Base-by-base conservation (phyloP, 2,888 invertebrate species). In the Synergus laeviventris region DNA sequence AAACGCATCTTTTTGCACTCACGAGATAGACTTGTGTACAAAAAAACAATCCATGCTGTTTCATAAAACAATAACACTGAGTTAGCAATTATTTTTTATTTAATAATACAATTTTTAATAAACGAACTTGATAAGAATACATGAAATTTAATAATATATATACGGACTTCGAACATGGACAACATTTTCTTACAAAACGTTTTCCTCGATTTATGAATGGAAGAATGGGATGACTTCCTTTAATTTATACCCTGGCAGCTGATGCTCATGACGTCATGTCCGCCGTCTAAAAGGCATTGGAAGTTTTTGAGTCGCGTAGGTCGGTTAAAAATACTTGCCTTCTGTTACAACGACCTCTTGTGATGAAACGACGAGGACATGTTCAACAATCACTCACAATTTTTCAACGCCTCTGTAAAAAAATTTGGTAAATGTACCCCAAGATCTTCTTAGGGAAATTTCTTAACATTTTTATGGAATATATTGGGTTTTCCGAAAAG, bases 171-270 rank as follows among this genome's bases (percentile, higher is more conserved):
- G 16, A 45, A 45, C 16, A 16, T 45, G 16, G 16, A 45, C 14
- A 16, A 45, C 5, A 45, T 45, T 16, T 16, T 16, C 14, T 45
- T 45, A 5, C 45, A 45, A 45, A 16, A 1, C 45, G 45, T 45
- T 45, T 45, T 16, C 16, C 45, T 21, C 12, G 45, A 39, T 45
- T 54, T 5, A 73, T 80, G 79, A 81, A 84, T 83, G 84, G 82
- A 84, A 81, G n/a, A n/a, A n/a, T n/a, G n/a, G n/a, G n/a, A n/a
- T 80, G 77, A 80, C 83, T 85, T 84, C 81, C 85, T 83, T 84
- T 83, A 76, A 49, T 5, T 49, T 49, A 49, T 49, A 49, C 1
- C 70, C 70, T 76, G 78, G 18, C 49, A 54, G 61, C 56, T 62
- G 78, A 83, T 79, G 76, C 61, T 64, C 54, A 61, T 80, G 84